Conservation (phyloP, 2,113 vertebrate genomes). For the Pandion haliaetus region DNA sequence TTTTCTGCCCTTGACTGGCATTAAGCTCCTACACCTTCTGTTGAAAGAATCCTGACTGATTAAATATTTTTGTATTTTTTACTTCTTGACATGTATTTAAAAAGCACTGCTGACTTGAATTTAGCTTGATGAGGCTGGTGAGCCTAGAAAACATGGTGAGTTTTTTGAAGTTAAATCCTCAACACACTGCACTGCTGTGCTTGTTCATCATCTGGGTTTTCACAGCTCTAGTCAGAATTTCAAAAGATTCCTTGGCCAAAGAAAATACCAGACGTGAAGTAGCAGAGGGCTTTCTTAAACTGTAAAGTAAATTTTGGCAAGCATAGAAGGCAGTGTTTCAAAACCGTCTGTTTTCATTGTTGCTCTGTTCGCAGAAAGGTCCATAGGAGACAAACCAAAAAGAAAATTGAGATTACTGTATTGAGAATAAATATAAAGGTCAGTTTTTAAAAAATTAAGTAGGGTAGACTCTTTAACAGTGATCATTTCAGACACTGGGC, state of each 20-base stretch:
- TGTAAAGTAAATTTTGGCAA: constrained; percentile 57
- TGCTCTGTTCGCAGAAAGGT: neutral
- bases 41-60: constrained; percentile 30
- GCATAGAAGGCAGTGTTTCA: constrained; percentile 8
- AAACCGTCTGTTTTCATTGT: constrained; percentile 37
- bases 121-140: neutral
- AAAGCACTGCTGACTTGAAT: neutral
- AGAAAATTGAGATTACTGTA: neutral
- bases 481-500: neutral
- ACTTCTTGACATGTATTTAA: neutral
- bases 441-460: neutral
- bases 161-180: neutral
- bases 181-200: neutral
- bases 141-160: neutral
- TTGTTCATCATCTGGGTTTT: constrained; percentile 39
- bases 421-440: constrained; percentile 12
- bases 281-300: constrained; percentile 42
- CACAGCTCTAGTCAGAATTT: constrained; percentile 32
- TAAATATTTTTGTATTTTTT: neutral
- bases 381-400: constrained; percentile 14
- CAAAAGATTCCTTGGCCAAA: constrained; percentile 49
- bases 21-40: neutral
- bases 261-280: constrained; percentile 41
- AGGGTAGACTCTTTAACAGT: neutral
- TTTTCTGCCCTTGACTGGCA: neutral